These are phyloP conservation scores for Actenoides hombroni DNA, from an alignment of 2,113 vertebrate genomes.

Conservation along the genomic window DNA sequence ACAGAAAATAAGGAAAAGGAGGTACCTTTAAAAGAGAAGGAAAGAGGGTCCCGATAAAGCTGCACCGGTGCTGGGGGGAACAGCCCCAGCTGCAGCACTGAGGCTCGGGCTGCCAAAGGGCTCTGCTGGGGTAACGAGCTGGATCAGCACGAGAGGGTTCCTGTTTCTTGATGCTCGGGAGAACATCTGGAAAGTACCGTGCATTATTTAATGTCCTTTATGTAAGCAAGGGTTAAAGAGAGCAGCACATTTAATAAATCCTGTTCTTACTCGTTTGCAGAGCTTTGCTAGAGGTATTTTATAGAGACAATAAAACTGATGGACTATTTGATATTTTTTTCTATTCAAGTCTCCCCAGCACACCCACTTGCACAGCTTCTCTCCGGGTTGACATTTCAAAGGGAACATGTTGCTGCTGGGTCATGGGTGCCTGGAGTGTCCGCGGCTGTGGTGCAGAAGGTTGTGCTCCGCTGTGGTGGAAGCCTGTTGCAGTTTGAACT, in stretches of 20 bases:
- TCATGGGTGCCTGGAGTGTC: fast-evolving
- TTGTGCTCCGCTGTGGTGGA: background rate
- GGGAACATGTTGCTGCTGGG: fast-evolving
- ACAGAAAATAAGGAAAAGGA: background rate
- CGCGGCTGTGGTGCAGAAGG: fast-evolving
- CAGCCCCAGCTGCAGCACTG: fast-evolving
- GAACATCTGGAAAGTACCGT: fast-evolving
- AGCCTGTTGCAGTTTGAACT: fast-evolving
- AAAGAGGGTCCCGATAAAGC: background rate
- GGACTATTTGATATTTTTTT: fast-evolving
- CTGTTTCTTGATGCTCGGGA: background rate
- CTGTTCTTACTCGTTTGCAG: background rate
- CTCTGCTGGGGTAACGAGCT: fast-evolving
- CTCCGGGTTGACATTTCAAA: fast-evolving
- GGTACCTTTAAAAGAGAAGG: fast-evolving
- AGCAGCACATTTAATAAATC: fast-evolving
- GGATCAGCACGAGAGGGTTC: background rate
- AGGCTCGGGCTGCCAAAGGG: fast-evolving
- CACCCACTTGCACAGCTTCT: fast-evolving
- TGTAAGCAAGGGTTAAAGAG: background rate
- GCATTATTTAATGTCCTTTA: fast-evolving
- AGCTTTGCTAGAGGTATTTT: background rate
- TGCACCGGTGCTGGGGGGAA: fast-evolving
- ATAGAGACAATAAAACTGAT: background rate
- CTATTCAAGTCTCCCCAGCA: fast-evolving